These are phyloP conservation scores for Eolophus roseicapilla DNA, from an alignment of 2,113 vertebrate species.

Conservation along the genomic window DNA sequence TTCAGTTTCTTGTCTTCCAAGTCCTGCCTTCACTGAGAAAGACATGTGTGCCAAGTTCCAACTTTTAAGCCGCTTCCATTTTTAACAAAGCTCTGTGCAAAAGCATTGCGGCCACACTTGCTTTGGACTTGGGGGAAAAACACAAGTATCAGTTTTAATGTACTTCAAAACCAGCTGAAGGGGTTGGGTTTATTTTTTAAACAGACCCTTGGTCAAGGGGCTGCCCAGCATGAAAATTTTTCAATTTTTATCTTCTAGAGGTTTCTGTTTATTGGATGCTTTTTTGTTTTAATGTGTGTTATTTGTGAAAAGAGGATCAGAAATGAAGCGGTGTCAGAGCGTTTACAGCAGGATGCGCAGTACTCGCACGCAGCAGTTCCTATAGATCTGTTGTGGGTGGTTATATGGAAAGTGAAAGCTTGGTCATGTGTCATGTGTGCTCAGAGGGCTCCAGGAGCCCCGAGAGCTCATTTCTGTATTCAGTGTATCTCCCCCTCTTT, in stretches of 20 bases:
- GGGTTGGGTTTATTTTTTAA: accelerated
- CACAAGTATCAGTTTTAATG: accelerated
- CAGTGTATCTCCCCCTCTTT: neutral
- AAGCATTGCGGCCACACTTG: neutral
- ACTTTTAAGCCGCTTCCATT: neutral
- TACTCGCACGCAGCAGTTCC: accelerated
- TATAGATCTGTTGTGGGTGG: accelerated
- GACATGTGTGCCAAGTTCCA: neutral
- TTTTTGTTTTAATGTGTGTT: accelerated
- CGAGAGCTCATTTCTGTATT: neutral
- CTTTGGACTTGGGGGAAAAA: neutral
- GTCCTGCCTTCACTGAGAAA: neutral
- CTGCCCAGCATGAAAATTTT: neutral
- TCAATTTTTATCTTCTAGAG: neutral
- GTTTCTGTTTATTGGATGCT: neutral
- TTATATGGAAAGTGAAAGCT: neutral
- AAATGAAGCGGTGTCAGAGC: accelerated
- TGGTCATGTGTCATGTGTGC: accelerated
- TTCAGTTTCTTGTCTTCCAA: neutral
- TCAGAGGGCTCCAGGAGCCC: neutral
- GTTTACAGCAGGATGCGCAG: accelerated
- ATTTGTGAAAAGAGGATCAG: neutral
- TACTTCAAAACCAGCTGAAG: neutral
- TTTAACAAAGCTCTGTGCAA: neutral
- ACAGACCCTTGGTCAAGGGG: neutral